Evolutionary conservation across 2,113 vertebrate genomes (phyloP), one percentile per base, ranked within the genome.

Genomic region (Mola mola): DNA sequence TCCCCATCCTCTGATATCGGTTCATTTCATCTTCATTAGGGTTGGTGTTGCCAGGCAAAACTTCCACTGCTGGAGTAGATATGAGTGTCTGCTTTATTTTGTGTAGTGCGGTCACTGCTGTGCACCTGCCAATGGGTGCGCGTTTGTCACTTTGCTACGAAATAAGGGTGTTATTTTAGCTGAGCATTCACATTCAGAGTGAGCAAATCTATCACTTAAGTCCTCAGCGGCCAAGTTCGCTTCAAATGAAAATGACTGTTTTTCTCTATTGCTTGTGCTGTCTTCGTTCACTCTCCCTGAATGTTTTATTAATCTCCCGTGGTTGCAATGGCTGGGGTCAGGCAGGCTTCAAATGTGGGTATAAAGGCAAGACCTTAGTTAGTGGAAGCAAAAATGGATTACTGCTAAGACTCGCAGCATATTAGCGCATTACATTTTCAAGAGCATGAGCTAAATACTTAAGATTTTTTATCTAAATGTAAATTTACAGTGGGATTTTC

Each of bases 1-100:
- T 63, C 53, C 29, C 16, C 26, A 13, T 69, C 57, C 60, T 60
- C 47, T 50, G 41, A 71, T 8, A 38, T 22, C n/a, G 28, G 31
- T n/a, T 68, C 29, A 37, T 53, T 68, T 60, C 33, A 33, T 65
- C 43, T 81, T 66, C 38, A 60, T 74, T 75, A 48, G 41, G 5
- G 6, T 22, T 29, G 11, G 22, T 0, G 33, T 64, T 68, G 70
- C 43, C 43, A 31, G 60, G 42, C 56, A 61, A 58, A n/a, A 69
- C 43, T 4, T 69, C 5, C 37, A 42, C 10, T 48, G 19, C 17
- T 7, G 15, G 17, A 13, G 25, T 41, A 43, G 3, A 61, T 25
- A 41, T 53, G 17, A 26, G 4, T 62, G 36, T 61, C 29, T 43
- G 22, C 73, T 71, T 9, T n/a, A 20, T 70, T 67, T 24, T 7